Conservation (phyloP, 1,140 invertebrate species). For the Cataglyphis hispanica region DNA sequence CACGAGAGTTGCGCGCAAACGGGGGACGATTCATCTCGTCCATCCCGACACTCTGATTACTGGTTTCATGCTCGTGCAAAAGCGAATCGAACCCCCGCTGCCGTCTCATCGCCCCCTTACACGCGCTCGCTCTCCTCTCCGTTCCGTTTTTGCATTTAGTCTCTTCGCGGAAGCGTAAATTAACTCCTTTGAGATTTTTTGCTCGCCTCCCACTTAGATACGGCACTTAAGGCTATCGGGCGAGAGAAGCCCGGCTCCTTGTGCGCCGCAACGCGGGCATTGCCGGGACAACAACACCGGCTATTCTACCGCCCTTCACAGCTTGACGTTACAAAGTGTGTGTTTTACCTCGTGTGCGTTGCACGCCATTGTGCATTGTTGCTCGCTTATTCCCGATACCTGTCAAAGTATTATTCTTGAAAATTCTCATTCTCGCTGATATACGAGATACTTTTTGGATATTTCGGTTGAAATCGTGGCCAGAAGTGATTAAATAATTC, state of each 20-base stretch:
- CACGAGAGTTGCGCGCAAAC: conserved; percentile 77
- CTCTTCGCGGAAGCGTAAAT: conserved; percentile 64
- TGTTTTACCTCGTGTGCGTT: conserved; percentile 48
- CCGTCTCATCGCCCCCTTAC: conserved; percentile 52
- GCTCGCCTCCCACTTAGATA: conserved; percentile 58
- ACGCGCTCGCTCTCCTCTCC: conserved; percentile 24
- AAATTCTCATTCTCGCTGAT: conserved; percentile 38
- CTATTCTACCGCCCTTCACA: conserved; percentile 51
- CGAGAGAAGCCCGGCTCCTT: conserved; percentile 29
- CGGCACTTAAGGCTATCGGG: conserved; percentile 56
- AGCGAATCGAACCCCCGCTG: conserved; percentile 77
- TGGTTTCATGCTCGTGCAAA: conserved; percentile 82
- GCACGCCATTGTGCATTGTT: conserved; percentile 39
- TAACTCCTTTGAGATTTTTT: conserved; percentile 64
- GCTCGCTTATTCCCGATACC: conserved; percentile 40
- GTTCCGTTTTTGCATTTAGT: conserved; percentile 58
- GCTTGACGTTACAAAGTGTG: conserved; percentile 54
- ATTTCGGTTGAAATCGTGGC: background rate
- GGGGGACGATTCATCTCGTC: conserved; percentile 83
- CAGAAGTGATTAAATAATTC: background rate
- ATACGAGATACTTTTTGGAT: background rate
- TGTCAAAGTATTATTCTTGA: conserved; percentile 51
- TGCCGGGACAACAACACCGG: conserved; percentile 34
- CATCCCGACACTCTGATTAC: conserved; percentile 85
- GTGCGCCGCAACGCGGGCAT: conserved; percentile 30